phyloP scores from a whole-genome alignment of 2,113 vertebrate genomes.

The Nothocercus julius region DNA sequence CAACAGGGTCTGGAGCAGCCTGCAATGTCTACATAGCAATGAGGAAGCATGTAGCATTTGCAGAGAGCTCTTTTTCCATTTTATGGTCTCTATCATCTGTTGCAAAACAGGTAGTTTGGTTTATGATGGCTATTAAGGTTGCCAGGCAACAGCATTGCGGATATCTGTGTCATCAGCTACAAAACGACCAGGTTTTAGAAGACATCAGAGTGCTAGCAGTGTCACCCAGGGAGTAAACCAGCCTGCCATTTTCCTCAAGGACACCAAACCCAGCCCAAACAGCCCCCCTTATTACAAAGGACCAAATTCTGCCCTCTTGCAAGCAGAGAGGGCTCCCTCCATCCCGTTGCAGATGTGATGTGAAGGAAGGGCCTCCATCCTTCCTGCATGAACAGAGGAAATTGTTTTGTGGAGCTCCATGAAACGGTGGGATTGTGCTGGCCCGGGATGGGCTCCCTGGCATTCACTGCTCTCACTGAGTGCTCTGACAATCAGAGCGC shows the following conservation, averaged over 20 bases:
- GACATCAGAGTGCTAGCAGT: not conserved
- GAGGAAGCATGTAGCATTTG: not conserved
- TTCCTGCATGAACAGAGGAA: not conserved
- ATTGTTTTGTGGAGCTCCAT: not conserved
- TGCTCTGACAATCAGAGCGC: not conserved
- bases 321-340: not conserved
- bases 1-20: not conserved
- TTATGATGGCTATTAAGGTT: slow-evolving; percentile 11
- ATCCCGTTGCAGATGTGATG: not conserved
- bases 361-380: not conserved
- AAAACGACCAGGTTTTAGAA: not conserved
- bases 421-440: not conserved
- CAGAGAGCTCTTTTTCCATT: not conserved
- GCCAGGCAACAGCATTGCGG: not conserved
- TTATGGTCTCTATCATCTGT: not conserved
- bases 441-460: not conserved
- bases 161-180: not conserved
- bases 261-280: not conserved
- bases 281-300: not conserved
- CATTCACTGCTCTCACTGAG: not conserved
- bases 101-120: not conserved
- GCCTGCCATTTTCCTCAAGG: not conserved
- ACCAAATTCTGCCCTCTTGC: not conserved
- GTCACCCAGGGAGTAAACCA: not conserved
- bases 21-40: not conserved